These are phyloP conservation scores for Tryphoninae sp. DNA, from an alignment of 2,888 invertebrate genomes.

Conservation along the genomic window DNA sequence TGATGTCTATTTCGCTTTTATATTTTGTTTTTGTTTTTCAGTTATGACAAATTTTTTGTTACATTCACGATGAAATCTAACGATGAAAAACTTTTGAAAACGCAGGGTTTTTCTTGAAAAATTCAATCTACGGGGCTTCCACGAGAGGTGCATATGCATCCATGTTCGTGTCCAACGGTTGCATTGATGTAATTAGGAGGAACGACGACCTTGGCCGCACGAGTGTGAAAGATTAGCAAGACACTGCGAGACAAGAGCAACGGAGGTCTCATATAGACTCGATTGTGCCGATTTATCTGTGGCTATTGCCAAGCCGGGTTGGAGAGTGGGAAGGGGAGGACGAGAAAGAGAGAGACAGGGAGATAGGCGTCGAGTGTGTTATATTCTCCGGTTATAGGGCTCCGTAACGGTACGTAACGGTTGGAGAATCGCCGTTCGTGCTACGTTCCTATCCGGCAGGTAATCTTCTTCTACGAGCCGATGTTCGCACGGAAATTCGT, in stretches of 20 bases:
- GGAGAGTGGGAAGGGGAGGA: background rate
- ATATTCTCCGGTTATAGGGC: slow-evolving; percentile 54
- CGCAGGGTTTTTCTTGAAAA: too few species aligned
- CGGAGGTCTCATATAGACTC: slow-evolving; percentile 2
- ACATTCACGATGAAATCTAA: too few species aligned
- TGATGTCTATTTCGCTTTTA: too few species aligned
- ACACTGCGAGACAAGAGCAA: background rate
- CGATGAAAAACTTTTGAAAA: too few species aligned
- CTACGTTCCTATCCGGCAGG: slow-evolving; percentile 20
- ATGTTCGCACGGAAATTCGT: slow-evolving; percentile 14
- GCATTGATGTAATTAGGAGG: slow-evolving; percentile 37
- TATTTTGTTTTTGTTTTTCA: too few species aligned
- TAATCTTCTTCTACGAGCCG: slow-evolving; percentile 28
- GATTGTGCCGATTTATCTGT: slow-evolving; percentile 4
- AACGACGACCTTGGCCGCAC: slow-evolving; percentile 34
- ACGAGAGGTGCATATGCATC: background rate
- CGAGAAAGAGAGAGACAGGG: background rate
- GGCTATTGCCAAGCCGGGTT: background rate
- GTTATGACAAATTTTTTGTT: too few species aligned
- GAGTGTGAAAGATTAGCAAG: slow-evolving; percentile 26
- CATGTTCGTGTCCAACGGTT: background rate
- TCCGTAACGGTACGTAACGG: slow-evolving; percentile 74
- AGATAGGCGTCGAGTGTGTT: slow-evolving; percentile 11
- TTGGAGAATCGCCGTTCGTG: slow-evolving; percentile 70
- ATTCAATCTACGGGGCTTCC: background rate